phyloP scores from a whole-genome alignment of 2,797 vertebrate species.

The Brotula barbata region DNA sequence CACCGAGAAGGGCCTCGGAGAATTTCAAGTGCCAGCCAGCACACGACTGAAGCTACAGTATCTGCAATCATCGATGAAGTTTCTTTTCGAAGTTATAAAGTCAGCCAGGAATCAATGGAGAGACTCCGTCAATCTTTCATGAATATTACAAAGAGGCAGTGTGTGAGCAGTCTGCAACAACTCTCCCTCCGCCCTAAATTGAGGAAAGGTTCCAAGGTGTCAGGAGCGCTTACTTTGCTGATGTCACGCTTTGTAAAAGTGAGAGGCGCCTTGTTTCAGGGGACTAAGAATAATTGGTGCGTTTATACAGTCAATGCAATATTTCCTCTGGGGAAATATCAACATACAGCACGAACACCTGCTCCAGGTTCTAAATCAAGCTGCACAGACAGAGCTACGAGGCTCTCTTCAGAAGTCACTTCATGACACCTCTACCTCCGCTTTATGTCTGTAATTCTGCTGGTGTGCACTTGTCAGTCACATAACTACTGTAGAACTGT shows the following conservation, averaged over 20 bases:
- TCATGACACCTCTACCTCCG: too few relatives aligned
- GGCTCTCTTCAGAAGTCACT: conserved; percentile 17
- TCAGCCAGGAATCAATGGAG: conserved; percentile 34
- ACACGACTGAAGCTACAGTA: conserved; percentile 15
- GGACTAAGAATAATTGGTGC: conserved; percentile 68
- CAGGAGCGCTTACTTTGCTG: conserved; percentile 39
- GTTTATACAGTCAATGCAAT: conserved; percentile 69
- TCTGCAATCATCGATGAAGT: conserved; percentile 10
- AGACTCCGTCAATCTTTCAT: conserved; percentile 29
- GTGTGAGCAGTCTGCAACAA: conserved; percentile 18
- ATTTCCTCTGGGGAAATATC: conserved; percentile 70
- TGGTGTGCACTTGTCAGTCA: too few relatives aligned
- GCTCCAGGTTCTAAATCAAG: conserved; percentile 46
- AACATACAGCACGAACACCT: conserved; percentile 52
- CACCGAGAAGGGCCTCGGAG: conserved; percentile 18
- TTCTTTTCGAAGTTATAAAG: conserved; percentile 46
- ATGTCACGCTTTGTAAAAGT: conserved; percentile 41
- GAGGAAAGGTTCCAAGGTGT: conserved; percentile 33
- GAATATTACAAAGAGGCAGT: conserved; percentile 45
- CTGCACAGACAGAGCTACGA: conserved; percentile 17
- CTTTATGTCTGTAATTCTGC: too few relatives aligned
- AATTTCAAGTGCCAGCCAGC: conserved; percentile 15
- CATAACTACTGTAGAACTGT: too few relatives aligned
- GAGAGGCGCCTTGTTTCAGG: conserved; percentile 52
- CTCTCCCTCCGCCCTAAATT: conserved; percentile 19